These are phyloP conservation scores for Oplegnathus fasciatus DNA, from an alignment of 2,113 vertebrate genomes.

Conservation along the genomic window DNA sequence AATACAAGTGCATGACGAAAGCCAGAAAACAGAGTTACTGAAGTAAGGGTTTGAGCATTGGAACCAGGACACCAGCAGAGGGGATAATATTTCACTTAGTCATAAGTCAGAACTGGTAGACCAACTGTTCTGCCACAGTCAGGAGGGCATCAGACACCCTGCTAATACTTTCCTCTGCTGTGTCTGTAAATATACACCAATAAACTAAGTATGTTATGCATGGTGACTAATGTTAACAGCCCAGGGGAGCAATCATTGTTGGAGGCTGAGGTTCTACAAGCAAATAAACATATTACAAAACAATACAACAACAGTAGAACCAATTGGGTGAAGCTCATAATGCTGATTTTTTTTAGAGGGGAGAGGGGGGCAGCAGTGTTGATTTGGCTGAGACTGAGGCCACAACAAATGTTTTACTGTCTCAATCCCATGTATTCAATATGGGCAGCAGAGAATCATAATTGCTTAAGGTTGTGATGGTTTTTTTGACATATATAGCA, in stretches of 20 bases:
- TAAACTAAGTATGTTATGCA: constrained; percentile 18
- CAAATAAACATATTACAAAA: too few relatives aligned
- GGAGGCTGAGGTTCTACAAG: background rate
- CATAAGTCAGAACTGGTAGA: constrained; percentile 11
- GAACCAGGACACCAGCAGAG: background rate
- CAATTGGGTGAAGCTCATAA: too few relatives aligned
- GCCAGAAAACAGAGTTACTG: background rate
- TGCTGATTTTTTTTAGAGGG: too few relatives aligned
- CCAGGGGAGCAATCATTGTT: background rate
- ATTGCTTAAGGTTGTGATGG: too few relatives aligned
- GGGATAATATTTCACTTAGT: background rate
- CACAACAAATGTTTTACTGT: too few relatives aligned
- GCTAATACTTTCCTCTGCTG: background rate
- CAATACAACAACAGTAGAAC: too few relatives aligned
- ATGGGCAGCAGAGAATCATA: too few relatives aligned
- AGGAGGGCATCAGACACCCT: background rate
- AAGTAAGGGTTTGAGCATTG: background rate
- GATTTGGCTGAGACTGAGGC: too few relatives aligned
- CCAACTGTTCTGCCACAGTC: background rate
- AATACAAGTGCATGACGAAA: background rate
- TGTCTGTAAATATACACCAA: constrained; percentile 4
- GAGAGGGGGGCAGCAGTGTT: too few relatives aligned
- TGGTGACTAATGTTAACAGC: constrained; percentile 3
- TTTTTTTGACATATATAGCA: too few relatives aligned
- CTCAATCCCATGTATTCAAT: too few relatives aligned